These are phyloP conservation scores for Characodon lateralis DNA, from an alignment of 2,797 vertebrate genomes.

Conservation along the genomic window DNA sequence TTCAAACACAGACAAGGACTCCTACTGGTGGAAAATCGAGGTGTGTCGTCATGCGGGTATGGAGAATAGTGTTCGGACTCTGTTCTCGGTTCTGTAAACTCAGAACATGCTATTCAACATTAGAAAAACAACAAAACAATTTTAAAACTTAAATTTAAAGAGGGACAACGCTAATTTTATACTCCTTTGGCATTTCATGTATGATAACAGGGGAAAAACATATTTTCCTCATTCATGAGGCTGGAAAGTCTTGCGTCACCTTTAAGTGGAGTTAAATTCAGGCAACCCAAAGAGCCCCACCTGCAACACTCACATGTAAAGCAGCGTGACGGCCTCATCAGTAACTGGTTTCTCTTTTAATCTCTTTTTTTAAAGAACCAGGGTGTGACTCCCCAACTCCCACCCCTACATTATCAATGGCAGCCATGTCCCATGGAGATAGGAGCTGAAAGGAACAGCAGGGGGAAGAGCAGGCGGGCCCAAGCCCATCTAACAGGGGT, in stretches of 20 bases:
- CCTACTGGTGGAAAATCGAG: slow-evolving; percentile 38
- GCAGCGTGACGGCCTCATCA: slow-evolving; percentile 64
- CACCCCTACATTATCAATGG: slow-evolving; percentile 66
- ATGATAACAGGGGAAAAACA: not conserved
- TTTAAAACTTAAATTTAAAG: slow-evolving; percentile 19
- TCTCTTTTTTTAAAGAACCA: slow-evolving; percentile 61
- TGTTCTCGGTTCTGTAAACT: slow-evolving; percentile 17
- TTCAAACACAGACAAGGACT: slow-evolving; percentile 38
- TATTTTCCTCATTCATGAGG: not conserved
- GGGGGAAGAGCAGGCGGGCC: slow-evolving; percentile 48
- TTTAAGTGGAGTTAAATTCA: slow-evolving; percentile 42
- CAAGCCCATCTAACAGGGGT: slow-evolving; percentile 40
- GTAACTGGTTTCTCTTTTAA: slow-evolving; percentile 67
- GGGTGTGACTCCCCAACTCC: slow-evolving; percentile 19
- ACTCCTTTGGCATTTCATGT: not conserved
- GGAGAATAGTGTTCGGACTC: not conserved
- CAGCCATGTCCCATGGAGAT: slow-evolving; percentile 52
- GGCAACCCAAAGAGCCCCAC: slow-evolving; percentile 18
- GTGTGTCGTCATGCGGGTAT: slow-evolving; percentile 23
- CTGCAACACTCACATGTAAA: slow-evolving; percentile 47
- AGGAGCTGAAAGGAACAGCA: slow-evolving; percentile 72
- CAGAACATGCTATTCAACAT: slow-evolving; percentile 12
- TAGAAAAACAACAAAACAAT: slow-evolving; percentile 23
- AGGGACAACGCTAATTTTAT: not conserved
- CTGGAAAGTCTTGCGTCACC: slow-evolving; percentile 19